Base-by-base conservation (phyloP, 2,797 vertebrate genomes). In the Tauraco hartlaubi region DNA sequence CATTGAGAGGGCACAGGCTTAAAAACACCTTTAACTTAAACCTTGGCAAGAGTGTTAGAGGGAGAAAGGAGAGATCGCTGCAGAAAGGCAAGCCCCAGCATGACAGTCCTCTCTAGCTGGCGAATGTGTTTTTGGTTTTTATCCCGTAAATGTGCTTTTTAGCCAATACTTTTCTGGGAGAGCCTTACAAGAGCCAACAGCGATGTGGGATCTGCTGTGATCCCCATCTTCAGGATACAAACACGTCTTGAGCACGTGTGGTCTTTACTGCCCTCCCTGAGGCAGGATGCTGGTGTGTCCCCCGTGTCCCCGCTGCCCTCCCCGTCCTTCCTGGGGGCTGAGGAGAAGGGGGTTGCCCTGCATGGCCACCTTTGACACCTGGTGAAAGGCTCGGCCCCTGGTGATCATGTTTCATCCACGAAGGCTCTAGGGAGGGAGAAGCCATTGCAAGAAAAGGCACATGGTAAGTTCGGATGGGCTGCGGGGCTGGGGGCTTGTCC, bases 321-420 rank as follows among this genome's bases (percentile, higher is more conserved):
- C 0, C 11, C n/a, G 20, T n/a, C 44, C 64, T 41, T 21, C 25
- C 66, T 15, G 16, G 22, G 21, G 16, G 11, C 33, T 21, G 54
- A 22, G 5, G 6, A 39, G 35, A 56, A 55, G 44, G 15, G n/a
- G 9, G 83, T 76, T 46, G 46, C 35, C 28, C 35, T 73, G n/a
- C 59, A 37, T 5, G 2, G 31, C 18, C 19, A n/a, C 9, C 20
- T 79, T 51, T 39, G 67, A 71, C 63, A 61, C 10, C 25, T 3
- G 25, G 16, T 26, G 56, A 25, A 54, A 85, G 63, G 5, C 21
- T 71, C 5, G 0, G 26, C 48, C 29, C 51, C 35, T 39, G 39
- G 22, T 3, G 15, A 14, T 59, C 19, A 8, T 0, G 0, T 51
- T 82, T 55, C 79, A 33, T 8, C 48, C 2, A 0, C 29, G 37